Evolutionary conservation across 2,113 vertebrate genomes (phyloP), one percentile per base, ranked within the genome.

Genomic region (Actenoides hombroni): DNA sequence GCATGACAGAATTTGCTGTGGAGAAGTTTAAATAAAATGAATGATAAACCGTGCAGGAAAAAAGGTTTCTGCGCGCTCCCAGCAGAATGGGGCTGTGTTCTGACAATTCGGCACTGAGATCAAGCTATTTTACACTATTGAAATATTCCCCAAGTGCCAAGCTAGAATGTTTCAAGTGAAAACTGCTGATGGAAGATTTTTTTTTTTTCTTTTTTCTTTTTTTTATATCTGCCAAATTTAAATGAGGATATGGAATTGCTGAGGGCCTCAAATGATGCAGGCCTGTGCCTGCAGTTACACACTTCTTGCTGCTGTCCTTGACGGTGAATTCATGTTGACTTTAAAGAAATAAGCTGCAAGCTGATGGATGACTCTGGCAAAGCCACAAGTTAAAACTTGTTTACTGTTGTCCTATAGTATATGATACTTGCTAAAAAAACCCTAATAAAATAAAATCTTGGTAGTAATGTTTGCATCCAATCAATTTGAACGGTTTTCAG

Each of bases 51-150:
- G 31, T 19, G 9, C 19, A 70, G 49, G n/a, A 57, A n/a, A 61
- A 61, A 59, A 80, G 2, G 17, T 35, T 83, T 94, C 16, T 63
- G 15, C 2, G 5, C n/a, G 31, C 24, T 92, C 54, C 60, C 17
- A 60, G 21, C 24, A 61, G 59, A 74, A 70, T 3, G 6, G 18
- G 31, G 18, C 44, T 91, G 17, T 78, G 37, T 81, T 92, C 56
- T 59, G 73, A 42, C 0, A 2, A 26, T 78, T 59, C 1, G 1
- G 16, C 1, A 2, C 21, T 54, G 33, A 7, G 1, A 85, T 65
- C 13, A 37, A 81, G 28, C 11, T 48, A 11, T 57, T 60, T 40
- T 67, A 28, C 16, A 21, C 13, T 92, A 48, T 40, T 80, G 49
- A 79, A 73, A 54, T 54, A 70, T 10, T 81, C 88, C 17, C 3